Conservation (phyloP, 2,888 invertebrate species). For the Julus scanicus region DNA sequence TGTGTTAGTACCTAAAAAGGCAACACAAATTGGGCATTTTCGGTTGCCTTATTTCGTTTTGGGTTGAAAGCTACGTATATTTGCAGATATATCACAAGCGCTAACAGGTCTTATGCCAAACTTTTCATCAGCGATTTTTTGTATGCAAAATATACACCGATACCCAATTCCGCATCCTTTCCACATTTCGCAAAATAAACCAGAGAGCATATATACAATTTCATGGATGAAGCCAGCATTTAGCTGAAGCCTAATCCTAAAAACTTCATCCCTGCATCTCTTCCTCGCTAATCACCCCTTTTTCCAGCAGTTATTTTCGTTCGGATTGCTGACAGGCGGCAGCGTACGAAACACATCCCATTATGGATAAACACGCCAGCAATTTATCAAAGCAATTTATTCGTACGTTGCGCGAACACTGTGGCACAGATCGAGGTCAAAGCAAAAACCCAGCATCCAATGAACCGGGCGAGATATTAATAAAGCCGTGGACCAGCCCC, state of each 20-base stretch:
- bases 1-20: too few relatives aligned
- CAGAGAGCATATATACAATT: too few relatives aligned
- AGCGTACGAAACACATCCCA: neutral
- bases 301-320: neutral
- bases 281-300: neutral
- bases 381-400: neutral
- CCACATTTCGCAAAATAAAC: too few relatives aligned
- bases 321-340: neutral
- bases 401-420: neutral
- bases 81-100: too few relatives aligned
- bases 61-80: too few relatives aligned
- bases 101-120: too few relatives aligned
- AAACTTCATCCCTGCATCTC: neutral
- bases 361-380: neutral
- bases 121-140: too few relatives aligned
- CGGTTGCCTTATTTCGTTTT: too few relatives aligned
- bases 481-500: neutral
- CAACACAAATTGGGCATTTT: too few relatives aligned
- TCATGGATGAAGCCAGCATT: too few relatives aligned
- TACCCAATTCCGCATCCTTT: too few relatives aligned
- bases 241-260: neutral
- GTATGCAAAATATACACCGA: too few relatives aligned
- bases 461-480: neutral
- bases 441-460: neutral
- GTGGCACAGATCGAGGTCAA: conserved; percentile 10